phyloP scores from a whole-genome alignment of 2,888 invertebrate genomes.

The Eupithecia dodoneata region DNA sequence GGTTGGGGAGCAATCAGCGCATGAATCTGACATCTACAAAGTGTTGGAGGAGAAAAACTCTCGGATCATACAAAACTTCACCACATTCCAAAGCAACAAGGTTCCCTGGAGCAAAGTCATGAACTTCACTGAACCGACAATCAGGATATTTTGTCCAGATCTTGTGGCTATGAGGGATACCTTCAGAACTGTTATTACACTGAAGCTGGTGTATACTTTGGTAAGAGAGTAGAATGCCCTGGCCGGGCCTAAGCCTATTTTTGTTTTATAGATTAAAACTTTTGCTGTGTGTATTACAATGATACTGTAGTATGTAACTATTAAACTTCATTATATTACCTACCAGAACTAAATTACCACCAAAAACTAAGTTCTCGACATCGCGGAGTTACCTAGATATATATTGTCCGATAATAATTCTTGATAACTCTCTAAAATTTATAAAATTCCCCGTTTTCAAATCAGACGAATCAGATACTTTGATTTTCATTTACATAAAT shows the following conservation, averaged over 20 bases:
- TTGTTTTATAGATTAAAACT: too few relatives aligned
- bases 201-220: conserved; percentile 80
- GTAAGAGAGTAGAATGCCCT: conserved; percentile 54
- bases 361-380: too few relatives aligned
- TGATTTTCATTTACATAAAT: too few relatives aligned
- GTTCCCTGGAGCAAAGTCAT: conserved; percentile 82
- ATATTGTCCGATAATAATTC: too few relatives aligned
- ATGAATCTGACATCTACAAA: conserved; percentile 63
- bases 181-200: conserved; percentile 78
- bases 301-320: too few relatives aligned
- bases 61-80: conserved; percentile 64
- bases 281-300: too few relatives aligned
- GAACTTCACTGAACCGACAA: conserved; percentile 79
- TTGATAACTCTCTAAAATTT: too few relatives aligned
- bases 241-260: background rate
- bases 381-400: too few relatives aligned
- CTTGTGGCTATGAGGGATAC: conserved; percentile 80
- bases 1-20: conserved; percentile 50
- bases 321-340: too few relatives aligned
- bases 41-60: conserved; percentile 59
- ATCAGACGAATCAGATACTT: too few relatives aligned
- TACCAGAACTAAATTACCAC: too few relatives aligned
- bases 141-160: conserved; percentile 80
- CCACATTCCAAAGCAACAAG: conserved; percentile 78
- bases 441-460: too few relatives aligned